These are phyloP conservation scores for Neostethus bicornis DNA, from an alignment of 2,797 vertebrate genomes.

Conservation along the genomic window DNA sequence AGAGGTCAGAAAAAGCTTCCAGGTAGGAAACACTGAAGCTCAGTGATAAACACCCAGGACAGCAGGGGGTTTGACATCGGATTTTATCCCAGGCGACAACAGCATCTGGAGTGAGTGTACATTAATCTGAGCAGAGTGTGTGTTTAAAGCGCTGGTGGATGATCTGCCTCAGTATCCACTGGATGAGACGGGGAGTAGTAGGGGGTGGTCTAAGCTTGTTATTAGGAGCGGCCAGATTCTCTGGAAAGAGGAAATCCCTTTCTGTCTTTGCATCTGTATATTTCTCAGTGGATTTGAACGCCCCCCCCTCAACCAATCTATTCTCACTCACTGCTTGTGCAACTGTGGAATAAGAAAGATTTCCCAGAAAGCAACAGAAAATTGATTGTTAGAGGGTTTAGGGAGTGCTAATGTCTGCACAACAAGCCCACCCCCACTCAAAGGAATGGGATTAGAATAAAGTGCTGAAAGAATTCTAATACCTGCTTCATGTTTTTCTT, in stretches of 20 bases:
- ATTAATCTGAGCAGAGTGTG: conserved; percentile 61
- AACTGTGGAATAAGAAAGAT: conserved; percentile 27
- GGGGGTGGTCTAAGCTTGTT: conserved; percentile 59
- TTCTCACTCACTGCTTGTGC: conserved; percentile 17
- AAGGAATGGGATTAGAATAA: conserved; percentile 57
- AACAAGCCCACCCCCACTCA: conserved; percentile 7
- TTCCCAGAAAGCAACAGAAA: conserved; percentile 47
- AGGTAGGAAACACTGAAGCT: conserved; percentile 39
- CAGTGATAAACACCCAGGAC: conserved; percentile 24
- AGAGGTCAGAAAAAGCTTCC: conserved; percentile 46
- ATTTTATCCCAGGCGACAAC: conserved; percentile 52
- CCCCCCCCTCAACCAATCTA: conserved; percentile 18
- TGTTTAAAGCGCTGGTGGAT: conserved; percentile 61
- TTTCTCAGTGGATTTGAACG: conserved; percentile 40
- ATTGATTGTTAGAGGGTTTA: conserved; percentile 59
- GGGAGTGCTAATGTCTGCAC: conserved; percentile 36
- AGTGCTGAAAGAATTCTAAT: conserved; percentile 47
- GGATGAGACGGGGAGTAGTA: background rate
- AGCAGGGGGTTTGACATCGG: conserved; percentile 26
- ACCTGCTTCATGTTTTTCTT: conserved; percentile 49
- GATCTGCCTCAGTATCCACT: conserved; percentile 45
- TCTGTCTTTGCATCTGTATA: conserved; percentile 22
- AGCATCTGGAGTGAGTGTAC: conserved; percentile 59
- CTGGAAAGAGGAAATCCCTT: conserved; percentile 50
- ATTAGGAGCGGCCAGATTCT: conserved; percentile 51